Evolutionary conservation across 1,140 invertebrate species (phyloP), one percentile per base, ranked within the genome.

Genomic region (Drosophila gunungcola): DNA sequence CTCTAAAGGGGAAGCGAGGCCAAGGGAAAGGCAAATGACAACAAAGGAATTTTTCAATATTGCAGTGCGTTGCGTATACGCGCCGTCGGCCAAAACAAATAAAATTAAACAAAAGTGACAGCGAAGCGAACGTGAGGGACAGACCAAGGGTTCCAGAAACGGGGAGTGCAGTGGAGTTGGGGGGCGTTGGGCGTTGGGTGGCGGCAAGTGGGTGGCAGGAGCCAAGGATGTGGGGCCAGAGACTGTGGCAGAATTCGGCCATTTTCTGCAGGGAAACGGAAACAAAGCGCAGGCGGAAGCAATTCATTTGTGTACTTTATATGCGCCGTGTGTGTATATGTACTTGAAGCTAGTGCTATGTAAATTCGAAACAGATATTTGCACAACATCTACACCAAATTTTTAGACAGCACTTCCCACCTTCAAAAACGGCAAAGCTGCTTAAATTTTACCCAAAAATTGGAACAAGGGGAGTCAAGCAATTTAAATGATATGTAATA

Each of bases 41-140:
- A 86, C 82, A 85, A 85, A 86, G 82, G 82, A 82, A 86, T 82
- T 86, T 86, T 88, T 82, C 78, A 86, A 88, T 88, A 88, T 86
- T 88, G 75, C 79, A 88, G 58, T 53, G 72, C 79, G 75, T 83
- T 89, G 79, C 79, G 83, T 83, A 88, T 83, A 88, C 75, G 83
- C 84, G 75, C 72, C 63, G 80, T 80, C 49, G 63, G 58, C 79
- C 75, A 83, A 89, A 83, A 83, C 79, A 88, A 88, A 88, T 83
- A 83, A 88, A 83, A 83, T 88, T 88, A 80, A 83, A 77, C 83
- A 88, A 86, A 78, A 70, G 75, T 73, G 75, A 76, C 79, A 79
- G 58, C 63, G 62, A 46, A 64, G 78, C 73, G 65, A 58, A 64
- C 60, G 48, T 70, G 58, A 70, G 61, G 39, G 51, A 29, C 46